Base-by-base conservation (phyloP, 2,888 invertebrate species). In the Cloeon dipterum region DNA sequence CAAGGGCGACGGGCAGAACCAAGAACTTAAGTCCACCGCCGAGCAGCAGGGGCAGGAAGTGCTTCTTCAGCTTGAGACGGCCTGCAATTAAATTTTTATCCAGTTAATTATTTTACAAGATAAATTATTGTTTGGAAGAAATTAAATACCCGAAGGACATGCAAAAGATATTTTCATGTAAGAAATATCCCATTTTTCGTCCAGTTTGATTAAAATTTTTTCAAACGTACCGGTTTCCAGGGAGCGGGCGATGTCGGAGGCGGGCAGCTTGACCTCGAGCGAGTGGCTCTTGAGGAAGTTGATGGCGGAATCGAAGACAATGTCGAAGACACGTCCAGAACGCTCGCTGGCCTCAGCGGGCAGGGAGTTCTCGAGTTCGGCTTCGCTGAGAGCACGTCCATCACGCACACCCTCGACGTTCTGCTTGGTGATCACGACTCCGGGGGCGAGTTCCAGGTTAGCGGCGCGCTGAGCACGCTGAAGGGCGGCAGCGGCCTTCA, bases 51-150 rank as follows among this genome's bases (percentile, higher is more conserved):
- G 77, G 75, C 47, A 60, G 66, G 20, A 75, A 54, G 51, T 72
- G 63, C 51, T 77, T 76, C 65, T 79, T 81, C 51, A 77, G 65
- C 56, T 74, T 79, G 20, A 68, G 75, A 29, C 79, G 73, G 36
- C 76, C 78, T 78, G 52, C 3, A n/a, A 3, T n/a, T n/a, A n/a
- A n/a, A n/a, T n/a, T n/a, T n/a, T n/a, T n/a, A n/a, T n/a, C n/a
- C n/a, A 29, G 29, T 7, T 29, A 14, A 29, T 14, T 8, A n/a
- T 7, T 23, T 23, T 8, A 23, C 8, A 23, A 23, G n/a, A n/a
- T n/a, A n/a, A n/a, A n/a, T n/a, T 10, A 10, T 21, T 21, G 21
- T 21, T 21, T 21, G 21, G 21, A 21, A n/a, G n/a, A n/a, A n/a
- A n/a, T n/a, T n/a, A n/a, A n/a, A n/a, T n/a, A n/a, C n/a, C n/a